Base-by-base conservation (phyloP, 2,113 vertebrate genomes). In the Triplophysa dalaica region DNA sequence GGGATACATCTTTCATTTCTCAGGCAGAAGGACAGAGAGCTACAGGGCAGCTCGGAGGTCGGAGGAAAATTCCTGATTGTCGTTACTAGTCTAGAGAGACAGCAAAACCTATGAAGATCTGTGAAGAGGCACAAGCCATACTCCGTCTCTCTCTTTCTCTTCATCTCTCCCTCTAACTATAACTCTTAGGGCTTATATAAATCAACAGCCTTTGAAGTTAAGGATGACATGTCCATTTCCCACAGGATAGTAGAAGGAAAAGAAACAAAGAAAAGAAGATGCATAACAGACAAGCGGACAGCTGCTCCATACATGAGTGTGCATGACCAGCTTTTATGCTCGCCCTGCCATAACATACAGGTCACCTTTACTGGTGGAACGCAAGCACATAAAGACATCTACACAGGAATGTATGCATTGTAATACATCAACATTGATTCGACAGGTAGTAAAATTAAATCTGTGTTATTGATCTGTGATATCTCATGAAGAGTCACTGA, bases 191-290 rank as follows among this genome's bases (percentile, higher is more conserved):
- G 66, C 75, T 87, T 81, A 78, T 84, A 83, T 90, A 89, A 90
- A 91, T 89, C 87, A 85, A 45, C 56, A 14, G 76, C 19, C 88
- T 90, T 86, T 91, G 86, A 87, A 87, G 88, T 86, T 43, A 87
- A 75, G 84, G 81, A 86, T 86, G 86, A 88, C 89, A 86, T 61
- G 72, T 45, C 66, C 54, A 56, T 85, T 81, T 91, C 88, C 86
- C 86, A 61, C 50, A 82, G 86, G 87, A 89, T 84, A 83, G 83
- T 80, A 85, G 83, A 84, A 87, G 86, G 80, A 88, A 17, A 74
- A 38, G 24, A 54, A 54, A 43, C 52, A 24, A 87, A 56, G 43
- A 70, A 56, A 61, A 50, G 33, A 21, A 64, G 85, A 82, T 80
- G 88, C 86, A 88, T 16, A 79, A 80, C 78, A 83, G 43, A 89